These are phyloP conservation scores for Amphilophus citrinellus DNA, from an alignment of 2,113 vertebrate genomes.

Conservation along the genomic window DNA sequence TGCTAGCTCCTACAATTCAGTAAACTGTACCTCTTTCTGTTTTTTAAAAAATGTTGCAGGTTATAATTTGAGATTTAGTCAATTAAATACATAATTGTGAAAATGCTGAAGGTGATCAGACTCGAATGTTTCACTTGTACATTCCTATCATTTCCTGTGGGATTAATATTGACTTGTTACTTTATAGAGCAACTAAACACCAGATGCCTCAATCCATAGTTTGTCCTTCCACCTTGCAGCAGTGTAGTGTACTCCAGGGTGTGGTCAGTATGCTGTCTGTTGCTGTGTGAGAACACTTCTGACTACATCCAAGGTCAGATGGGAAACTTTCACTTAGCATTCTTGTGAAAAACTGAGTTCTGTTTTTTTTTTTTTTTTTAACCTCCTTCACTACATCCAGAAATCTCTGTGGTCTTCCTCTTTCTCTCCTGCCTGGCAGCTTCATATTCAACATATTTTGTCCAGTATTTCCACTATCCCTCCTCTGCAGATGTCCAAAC, in stretches of 20 bases:
- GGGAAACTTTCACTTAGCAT: not conserved
- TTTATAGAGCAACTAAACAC: not conserved
- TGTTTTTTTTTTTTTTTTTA: too few relatives aligned
- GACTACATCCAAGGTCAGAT: not conserved
- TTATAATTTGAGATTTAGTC: constrained; percentile 56
- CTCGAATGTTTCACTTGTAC: not conserved
- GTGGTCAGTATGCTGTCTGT: not conserved
- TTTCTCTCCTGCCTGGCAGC: too few relatives aligned
- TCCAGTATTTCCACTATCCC: too few relatives aligned
- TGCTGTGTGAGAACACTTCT: not conserved
- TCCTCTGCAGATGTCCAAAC: too few relatives aligned
- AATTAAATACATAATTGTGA: constrained; percentile 33
- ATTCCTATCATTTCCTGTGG: not conserved
- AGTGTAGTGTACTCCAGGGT: not conserved
- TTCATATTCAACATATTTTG: too few relatives aligned
- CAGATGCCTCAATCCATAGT: not conserved
- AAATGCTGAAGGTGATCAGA: constrained; percentile 15
- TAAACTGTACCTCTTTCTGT: constrained; percentile 40
- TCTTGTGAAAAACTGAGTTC: not conserved
- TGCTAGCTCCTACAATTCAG: constrained; percentile 66
- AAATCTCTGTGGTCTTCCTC: too few relatives aligned
- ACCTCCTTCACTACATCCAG: too few relatives aligned
- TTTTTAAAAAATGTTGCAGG: constrained; percentile 31
- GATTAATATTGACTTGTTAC: not conserved
- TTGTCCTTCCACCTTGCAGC: not conserved